Base-by-base conservation (phyloP, 2,888 invertebrate species). In the Mythimna impura region DNA sequence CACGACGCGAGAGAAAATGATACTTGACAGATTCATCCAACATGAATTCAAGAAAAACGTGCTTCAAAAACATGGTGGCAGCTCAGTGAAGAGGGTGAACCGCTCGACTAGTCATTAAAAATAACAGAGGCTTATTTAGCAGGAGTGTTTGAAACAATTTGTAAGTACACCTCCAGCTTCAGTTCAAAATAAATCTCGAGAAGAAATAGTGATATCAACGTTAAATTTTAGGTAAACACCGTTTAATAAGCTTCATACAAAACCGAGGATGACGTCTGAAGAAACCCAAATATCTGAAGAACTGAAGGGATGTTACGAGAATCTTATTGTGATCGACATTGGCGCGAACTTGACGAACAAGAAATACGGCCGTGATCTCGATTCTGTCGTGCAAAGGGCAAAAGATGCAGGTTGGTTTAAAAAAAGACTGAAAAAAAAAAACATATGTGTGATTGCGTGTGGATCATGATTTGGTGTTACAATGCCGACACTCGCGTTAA, bases 261-360 rank as follows among this genome's bases (percentile, higher is more conserved):
- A 94, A 90, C 89, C 90, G 86, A 95, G 92, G 91, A 96, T 95
- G 95, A 96, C 96, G 96, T 95, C 96, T 92, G 95, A 95, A 94
- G 95, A 96, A 94, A 92, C 93, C 88, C 92, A 93, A 88, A 92
- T 96, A 90, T 94, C 96, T 78, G 95, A 95, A 86, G 93, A 96
- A 89, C 90, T 98, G 97, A 97, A 98, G 93, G 97, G 98, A 89
- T 98, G 98, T 93, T 98, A 98, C 92, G 98, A 99, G 94, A 98
- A 98, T 96, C 98, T 99, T 93, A 98, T 99, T 94, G 97, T 99
- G 89, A 98, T 99, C 84, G 99, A 99, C 95, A 98, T 98, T 84
- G 99, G 99, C 88, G 99, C 99, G 76, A 99, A 99, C 97, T 96
- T 99, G 90, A 99, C 98, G 40, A 99, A 99, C 95, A 99, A 99